Conservation (phyloP, 2,113 vertebrate genomes). For the Atlantisia rogersi region DNA sequence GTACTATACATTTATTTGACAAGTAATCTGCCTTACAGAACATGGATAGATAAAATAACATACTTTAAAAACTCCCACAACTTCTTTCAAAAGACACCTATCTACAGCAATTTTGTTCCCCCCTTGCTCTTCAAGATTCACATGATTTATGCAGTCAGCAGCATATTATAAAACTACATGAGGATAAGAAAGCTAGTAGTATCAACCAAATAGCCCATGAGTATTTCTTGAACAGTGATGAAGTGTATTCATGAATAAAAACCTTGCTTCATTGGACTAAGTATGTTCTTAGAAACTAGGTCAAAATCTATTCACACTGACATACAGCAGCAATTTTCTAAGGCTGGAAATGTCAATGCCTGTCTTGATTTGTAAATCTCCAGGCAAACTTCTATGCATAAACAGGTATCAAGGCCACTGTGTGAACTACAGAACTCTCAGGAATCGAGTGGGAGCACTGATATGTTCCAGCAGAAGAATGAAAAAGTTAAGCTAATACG, state of each 20-base stretch:
- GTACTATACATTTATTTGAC: not conserved
- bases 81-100: no score
- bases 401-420: not conserved
- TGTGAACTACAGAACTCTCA: slow-evolving; percentile 21
- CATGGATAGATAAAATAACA: not conserved
- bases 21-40: not conserved
- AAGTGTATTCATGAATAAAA: slow-evolving; percentile 61
- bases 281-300: slow-evolving; percentile 58
- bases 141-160: not conserved
- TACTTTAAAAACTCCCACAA: not conserved
- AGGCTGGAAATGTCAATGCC: slow-evolving; percentile 63
- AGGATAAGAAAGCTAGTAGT: slow-evolving; percentile 53
- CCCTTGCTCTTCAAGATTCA: not conserved
- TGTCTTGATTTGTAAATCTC: slow-evolving; percentile 62
- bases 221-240: slow-evolving; percentile 51
- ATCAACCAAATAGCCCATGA: slow-evolving; percentile 22
- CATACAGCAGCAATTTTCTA: slow-evolving; percentile 56
- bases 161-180: not conserved
- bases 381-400: slow-evolving; percentile 11
- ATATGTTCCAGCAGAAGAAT: slow-evolving; percentile 26
- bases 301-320: slow-evolving; percentile 65
- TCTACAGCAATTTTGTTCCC: not conserved
- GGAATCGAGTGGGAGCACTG: not conserved
- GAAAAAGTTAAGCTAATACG: not conserved
- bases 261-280: slow-evolving; percentile 51